phyloP scores from a whole-genome alignment of 2,113 vertebrate genomes.

The Sigmodon hispidus region DNA sequence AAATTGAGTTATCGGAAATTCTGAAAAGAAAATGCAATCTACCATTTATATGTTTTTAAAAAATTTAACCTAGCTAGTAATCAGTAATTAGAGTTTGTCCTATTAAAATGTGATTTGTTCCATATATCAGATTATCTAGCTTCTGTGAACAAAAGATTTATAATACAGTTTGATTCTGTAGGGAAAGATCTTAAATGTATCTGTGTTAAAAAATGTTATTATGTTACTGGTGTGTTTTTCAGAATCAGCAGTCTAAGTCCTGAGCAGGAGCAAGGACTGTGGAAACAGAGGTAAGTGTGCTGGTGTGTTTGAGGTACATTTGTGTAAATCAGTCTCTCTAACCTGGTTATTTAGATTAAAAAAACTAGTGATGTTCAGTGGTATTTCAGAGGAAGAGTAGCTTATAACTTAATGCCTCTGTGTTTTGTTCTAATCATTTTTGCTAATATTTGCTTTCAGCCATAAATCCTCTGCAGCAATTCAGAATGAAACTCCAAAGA shows the following conservation, averaged over 20 bases:
- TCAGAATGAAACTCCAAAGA: conserved; percentile 99
- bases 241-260: conserved; percentile 97
- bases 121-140: not conserved
- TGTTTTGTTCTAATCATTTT: conserved; percentile 63
- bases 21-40: not conserved
- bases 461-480: conserved; percentile 98
- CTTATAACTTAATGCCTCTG: not conserved
- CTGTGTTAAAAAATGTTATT: conserved; percentile 58
- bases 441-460: conserved; percentile 88
- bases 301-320: conserved; percentile 25
- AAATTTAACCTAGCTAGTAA: not conserved
- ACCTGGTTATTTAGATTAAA: not conserved
- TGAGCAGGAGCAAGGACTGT: conserved; percentile 97
- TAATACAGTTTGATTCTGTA: not conserved
- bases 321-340: not conserved
- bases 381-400: conserved; percentile 39
- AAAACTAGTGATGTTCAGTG: not conserved
- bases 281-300: conserved; percentile 96
- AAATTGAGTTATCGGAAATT: not conserved
- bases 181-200: conserved; percentile 2
- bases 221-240: conserved; percentile 78
- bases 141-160: conserved; percentile 14
- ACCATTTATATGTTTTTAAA: conserved; percentile 12
- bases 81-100: conserved; percentile 26
- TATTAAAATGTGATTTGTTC: conserved; percentile 11